A percentile compares a stretch with the other conserved stretches of the same genome.
Conservation (phyloP, 2,888 invertebrate species). For the Xestia ashworthii region DNA sequence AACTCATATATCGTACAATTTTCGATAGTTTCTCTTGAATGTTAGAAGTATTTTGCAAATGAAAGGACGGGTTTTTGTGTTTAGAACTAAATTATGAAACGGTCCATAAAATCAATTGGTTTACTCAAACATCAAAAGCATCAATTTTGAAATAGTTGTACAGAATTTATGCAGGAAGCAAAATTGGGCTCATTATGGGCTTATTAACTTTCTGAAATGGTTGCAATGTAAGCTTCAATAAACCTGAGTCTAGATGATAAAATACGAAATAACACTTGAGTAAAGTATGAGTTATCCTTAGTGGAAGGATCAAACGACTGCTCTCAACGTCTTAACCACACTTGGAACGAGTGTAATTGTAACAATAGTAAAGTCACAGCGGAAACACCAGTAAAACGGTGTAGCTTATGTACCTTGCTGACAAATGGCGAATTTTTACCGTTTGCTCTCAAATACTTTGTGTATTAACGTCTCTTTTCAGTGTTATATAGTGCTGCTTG, state of each 20-base stretch:
- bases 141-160: neutral
- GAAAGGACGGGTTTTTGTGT: neutral
- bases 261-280: constrained; percentile 18
- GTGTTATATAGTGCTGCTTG: neutral
- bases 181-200: too few species aligned
- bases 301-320: constrained; percentile 48
- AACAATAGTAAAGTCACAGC: constrained; percentile 41
- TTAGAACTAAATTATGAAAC: neutral
- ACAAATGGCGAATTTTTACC: constrained; percentile 26
- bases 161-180: neutral
- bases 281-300: constrained; percentile 28
- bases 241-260: constrained; percentile 3
- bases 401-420: constrained; percentile 18
- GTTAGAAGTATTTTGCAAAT: constrained; percentile 18
- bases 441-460: constrained; percentile 32
- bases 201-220: neutral
- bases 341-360: constrained; percentile 36
- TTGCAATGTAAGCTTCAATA: constrained; percentile 30
- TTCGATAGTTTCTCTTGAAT: constrained; percentile 11
- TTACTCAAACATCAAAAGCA: neutral
- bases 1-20: constrained; percentile 10
- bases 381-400: constrained; percentile 42
- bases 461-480: constrained; percentile 21
- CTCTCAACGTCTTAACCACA: constrained; percentile 38
- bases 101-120: neutral